Evolutionary conservation across 30 jellyfish, hydroid and myxozoan species (phyloP).

Genomic region (Nemopilema nomurai): DNA sequence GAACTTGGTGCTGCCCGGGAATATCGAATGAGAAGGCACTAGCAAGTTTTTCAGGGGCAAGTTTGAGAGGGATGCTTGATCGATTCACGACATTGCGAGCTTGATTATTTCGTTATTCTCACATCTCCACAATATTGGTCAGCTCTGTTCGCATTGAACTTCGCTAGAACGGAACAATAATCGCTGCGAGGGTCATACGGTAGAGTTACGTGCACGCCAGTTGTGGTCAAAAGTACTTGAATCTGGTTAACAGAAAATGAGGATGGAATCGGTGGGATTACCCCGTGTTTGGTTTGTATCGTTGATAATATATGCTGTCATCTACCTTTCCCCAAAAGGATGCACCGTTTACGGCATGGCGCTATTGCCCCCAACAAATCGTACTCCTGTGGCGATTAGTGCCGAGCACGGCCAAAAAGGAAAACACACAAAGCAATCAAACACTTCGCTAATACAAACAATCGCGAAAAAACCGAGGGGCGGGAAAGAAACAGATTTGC

Average conservation of each 20-base stretch:
- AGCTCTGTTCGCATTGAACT: background rate
- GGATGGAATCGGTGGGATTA: conserved; percentile 72
- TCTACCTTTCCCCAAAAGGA: conserved; percentile 2
- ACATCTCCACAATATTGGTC: background rate
- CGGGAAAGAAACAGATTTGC: too few relatives aligned
- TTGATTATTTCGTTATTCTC: too few relatives aligned
- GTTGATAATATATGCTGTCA: conserved; percentile 14
- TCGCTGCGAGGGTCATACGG: conserved; percentile 1
- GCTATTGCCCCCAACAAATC: background rate
- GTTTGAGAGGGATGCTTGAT: too few relatives aligned
- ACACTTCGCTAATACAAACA: background rate
- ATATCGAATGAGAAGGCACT: background rate
- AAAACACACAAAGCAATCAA: background rate
- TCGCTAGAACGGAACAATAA: background rate
- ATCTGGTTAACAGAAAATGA: conserved; percentile 61
- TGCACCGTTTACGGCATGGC: conserved; percentile 15
- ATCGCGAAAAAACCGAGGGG: too few relatives aligned
- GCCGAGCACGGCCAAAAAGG: background rate
- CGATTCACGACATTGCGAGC: background rate
- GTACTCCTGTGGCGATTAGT: background rate
- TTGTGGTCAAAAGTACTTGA: conserved; percentile 74
- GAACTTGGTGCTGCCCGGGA: background rate
- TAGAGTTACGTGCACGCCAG: conserved; percentile 34
- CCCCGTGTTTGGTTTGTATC: conserved; percentile 38
- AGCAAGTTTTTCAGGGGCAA: too few relatives aligned